Conservation (phyloP, 2,888 invertebrate genomes). For the Choreutis nemorana region DNA sequence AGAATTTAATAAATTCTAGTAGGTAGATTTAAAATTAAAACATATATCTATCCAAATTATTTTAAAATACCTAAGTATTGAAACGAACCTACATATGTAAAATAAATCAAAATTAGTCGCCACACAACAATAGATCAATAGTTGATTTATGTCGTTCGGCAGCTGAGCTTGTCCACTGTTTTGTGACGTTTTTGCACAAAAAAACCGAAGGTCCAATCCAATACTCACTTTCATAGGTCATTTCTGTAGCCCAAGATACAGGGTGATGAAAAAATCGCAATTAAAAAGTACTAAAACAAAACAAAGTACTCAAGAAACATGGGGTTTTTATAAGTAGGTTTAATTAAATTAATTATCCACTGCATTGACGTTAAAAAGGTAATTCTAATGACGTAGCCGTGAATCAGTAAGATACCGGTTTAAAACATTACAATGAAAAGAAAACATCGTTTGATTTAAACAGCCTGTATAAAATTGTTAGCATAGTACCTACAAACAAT, state of each 20-base stretch:
- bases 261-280: background rate
- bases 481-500: slow-evolving; percentile 6
- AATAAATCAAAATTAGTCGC: slow-evolving; percentile 4
- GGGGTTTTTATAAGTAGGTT: background rate
- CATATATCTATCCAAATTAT: too few species aligned
- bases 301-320: background rate
- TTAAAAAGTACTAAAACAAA: background rate
- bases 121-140: too few species aligned
- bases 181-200: slow-evolving; percentile 13
- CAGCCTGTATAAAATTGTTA: slow-evolving; percentile 3
- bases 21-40: too few species aligned
- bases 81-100: too few species aligned
- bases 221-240: slow-evolving; percentile 41
- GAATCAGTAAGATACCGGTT: too few species aligned
- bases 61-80: too few species aligned
- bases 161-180: slow-evolving; percentile 30
- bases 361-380: too few species aligned
- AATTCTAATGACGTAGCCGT: too few species aligned
- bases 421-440: too few species aligned
- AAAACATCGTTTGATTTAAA: too few species aligned
- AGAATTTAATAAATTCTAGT: too few species aligned
- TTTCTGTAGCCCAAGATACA: slow-evolving; percentile 10
- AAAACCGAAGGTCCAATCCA: slow-evolving; percentile 28
- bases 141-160: slow-evolving; percentile 37
- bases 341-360: too few species aligned